A percentile compares a stretch with the other conserved stretches of the same genome.
Conservation (phyloP, 2,113 vertebrate species). For the Ciconia maguari region DNA sequence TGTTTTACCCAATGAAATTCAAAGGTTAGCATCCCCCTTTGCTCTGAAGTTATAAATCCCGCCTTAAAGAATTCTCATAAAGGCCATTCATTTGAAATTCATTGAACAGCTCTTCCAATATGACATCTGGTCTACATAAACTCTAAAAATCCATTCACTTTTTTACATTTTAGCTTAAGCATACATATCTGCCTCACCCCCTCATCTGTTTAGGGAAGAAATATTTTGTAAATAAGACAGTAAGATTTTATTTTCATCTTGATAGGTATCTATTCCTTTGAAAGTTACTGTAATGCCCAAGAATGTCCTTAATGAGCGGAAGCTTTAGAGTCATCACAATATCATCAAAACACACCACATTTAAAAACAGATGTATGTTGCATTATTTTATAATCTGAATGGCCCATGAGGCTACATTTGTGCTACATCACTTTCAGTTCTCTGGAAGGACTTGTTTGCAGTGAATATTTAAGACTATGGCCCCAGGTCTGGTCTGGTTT, state of each 20-base stretch:
- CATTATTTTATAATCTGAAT: not conserved
- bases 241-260: not conserved
- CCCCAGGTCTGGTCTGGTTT: not conserved
- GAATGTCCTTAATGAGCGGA: not conserved
- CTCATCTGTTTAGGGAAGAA: not conserved
- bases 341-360: not conserved
- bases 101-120: not conserved
- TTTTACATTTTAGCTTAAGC: not conserved
- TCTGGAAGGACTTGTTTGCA: not conserved
- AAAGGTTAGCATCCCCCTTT: not conserved
- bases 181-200: not conserved
- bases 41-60: not conserved
- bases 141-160: not conserved
- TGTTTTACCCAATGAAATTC: not conserved
- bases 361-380: not conserved
- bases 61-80: not conserved
- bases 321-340: not conserved
- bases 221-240: not conserved
- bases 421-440: not conserved
- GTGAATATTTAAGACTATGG: not conserved
- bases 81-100: not conserved
- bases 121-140: not conserved
- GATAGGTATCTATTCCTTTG: not conserved
- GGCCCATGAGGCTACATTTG: not conserved
- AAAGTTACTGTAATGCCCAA: not conserved